Conservation (phyloP, 2,113 vertebrate species). For the Boleophthalmus pectinirostris region DNA sequence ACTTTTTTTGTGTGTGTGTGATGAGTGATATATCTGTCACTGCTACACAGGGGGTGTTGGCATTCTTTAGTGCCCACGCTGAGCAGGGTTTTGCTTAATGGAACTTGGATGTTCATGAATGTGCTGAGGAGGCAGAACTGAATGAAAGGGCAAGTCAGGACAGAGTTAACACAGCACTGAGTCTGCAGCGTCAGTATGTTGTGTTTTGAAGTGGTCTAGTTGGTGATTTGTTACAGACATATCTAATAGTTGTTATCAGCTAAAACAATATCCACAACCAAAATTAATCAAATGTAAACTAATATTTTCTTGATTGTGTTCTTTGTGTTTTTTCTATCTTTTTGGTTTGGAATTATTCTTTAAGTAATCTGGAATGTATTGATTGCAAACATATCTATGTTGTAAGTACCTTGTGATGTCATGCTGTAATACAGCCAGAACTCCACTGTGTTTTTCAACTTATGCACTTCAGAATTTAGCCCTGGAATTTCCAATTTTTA, state of each 20-base stretch:
- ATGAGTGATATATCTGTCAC: constrained; percentile 19
- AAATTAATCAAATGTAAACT: background rate
- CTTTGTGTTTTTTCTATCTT: no score
- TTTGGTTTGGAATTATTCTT: no score
- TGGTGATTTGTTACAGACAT: background rate
- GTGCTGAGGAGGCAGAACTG: constrained; percentile 53
- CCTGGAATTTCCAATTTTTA: no score
- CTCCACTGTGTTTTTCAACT: no score
- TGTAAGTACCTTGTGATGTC: no score
- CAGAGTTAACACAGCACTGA: constrained; percentile 28
- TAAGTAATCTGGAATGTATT: no score
- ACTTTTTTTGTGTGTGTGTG: background rate
- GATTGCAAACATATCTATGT: no score
- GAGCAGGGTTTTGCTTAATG: constrained; percentile 41
- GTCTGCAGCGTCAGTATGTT: background rate
- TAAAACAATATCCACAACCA: background rate
- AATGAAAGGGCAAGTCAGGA: constrained; percentile 33
- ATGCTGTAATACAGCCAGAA: no score
- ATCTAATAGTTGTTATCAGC: background rate
- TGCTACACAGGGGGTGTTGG: constrained; percentile 49
- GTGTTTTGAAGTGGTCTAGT: background rate
- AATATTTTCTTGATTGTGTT: no score
- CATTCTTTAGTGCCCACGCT: constrained; percentile 32
- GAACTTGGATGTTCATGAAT: constrained; percentile 35
- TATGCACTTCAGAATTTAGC: no score